Percentiles rank a stretch among this genome's conserved stretches.
phyloP scores from a whole-genome alignment of 2,113 vertebrate species.

The Anguilla rostrata region DNA sequence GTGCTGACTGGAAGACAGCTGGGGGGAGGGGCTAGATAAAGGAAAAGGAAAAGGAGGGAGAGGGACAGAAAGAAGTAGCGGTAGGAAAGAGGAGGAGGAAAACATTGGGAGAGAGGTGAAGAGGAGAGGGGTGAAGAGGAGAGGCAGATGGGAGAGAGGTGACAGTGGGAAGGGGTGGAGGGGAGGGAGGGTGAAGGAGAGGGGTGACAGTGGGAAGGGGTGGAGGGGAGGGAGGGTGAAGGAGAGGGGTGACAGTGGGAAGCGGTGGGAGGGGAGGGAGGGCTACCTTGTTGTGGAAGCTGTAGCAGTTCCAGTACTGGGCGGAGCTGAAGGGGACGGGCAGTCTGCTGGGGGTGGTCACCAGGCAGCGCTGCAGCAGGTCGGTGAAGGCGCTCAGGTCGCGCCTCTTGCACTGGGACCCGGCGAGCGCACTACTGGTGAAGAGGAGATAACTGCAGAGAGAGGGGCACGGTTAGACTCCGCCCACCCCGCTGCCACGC shows the following conservation, averaged over 20 bases:
- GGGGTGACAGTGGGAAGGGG: too few relatives aligned
- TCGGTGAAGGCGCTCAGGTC: slow-evolving; percentile 83
- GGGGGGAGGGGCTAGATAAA: neutral
- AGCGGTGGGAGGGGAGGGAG: neutral
- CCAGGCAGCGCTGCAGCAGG: slow-evolving; percentile 89
- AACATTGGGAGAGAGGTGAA: neutral
- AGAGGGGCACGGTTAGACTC: slow-evolving; percentile 48
- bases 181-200: too few relatives aligned
- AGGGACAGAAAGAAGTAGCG: neutral
- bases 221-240: too few relatives aligned
- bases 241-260: neutral
- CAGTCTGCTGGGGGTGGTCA: slow-evolving; percentile 84
- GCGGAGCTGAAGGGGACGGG: slow-evolving; percentile 87
- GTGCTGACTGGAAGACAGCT: too few relatives aligned
- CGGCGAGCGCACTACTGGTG: slow-evolving; percentile 79
- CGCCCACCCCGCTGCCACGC: neutral
- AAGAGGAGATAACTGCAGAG: slow-evolving; percentile 85
- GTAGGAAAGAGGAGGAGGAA: neutral
- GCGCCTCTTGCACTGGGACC: slow-evolving; percentile 64
- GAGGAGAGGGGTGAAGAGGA: too few relatives aligned
- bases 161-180: too few relatives aligned
- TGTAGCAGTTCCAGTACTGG: slow-evolving; percentile 92
- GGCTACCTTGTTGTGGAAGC: slow-evolving; percentile 93
- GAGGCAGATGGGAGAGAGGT: too few relatives aligned
- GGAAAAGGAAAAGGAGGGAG: neutral